phyloP scores from a whole-genome alignment of 2,888 invertebrate species.

The Phymatocera aterrima region DNA sequence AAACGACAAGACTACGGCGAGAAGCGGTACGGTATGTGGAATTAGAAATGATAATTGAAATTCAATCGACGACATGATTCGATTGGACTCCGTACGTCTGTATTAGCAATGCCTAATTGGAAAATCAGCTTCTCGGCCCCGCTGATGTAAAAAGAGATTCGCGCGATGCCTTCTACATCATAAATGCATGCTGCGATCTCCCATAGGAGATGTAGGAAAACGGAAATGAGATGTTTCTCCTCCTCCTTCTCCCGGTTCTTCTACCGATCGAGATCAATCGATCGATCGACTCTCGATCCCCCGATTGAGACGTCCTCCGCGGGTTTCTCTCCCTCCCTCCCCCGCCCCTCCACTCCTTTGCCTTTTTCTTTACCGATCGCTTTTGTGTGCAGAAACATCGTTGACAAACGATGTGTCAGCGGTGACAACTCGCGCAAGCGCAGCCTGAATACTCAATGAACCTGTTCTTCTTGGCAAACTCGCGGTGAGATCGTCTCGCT shows the following conservation, averaged over 20 bases:
- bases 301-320: constrained; percentile 68
- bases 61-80: constrained; percentile 12
- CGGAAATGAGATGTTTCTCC: constrained; percentile 60
- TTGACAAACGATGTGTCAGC: constrained; percentile 75
- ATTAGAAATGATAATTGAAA: constrained; percentile 19
- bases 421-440: constrained; percentile 74
- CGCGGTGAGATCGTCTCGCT: neutral
- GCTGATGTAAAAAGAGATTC: constrained; percentile 8
- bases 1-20: neutral
- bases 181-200: constrained; percentile 24
- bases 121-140: neutral
- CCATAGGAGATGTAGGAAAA: neutral
- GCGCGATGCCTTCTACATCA: too few relatives aligned
- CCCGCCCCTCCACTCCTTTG: constrained; percentile 54
- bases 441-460: constrained; percentile 73
- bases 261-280: too few relatives aligned
- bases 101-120: neutral
- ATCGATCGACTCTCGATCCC: constrained; percentile 61
- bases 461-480: constrained; percentile 48
- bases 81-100: neutral
- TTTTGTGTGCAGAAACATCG: constrained; percentile 69
- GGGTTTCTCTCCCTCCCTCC: constrained; percentile 54
- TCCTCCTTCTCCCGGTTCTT: too few relatives aligned
- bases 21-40: neutral
- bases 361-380: constrained; percentile 58